These are phyloP conservation scores for Habropoda laboriosa DNA, from an alignment of 1,140 invertebrate species.

Conservation along the genomic window DNA sequence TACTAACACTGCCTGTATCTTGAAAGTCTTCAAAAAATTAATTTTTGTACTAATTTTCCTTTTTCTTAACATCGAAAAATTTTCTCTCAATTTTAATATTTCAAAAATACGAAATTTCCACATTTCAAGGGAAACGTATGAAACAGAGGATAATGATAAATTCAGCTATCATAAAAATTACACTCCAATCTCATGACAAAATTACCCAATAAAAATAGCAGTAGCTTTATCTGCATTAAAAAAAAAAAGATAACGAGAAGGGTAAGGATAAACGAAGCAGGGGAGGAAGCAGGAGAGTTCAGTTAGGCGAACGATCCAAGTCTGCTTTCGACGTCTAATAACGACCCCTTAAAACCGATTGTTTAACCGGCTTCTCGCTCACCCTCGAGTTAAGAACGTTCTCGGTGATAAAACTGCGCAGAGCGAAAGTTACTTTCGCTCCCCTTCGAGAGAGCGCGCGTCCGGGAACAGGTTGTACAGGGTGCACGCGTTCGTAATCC, in stretches of 20 bases:
- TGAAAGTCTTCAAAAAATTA: too few relatives aligned
- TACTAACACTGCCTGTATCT: too few relatives aligned
- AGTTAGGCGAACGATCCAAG: not conserved
- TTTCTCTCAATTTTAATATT: too few relatives aligned
- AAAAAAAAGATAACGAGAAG: not conserved
- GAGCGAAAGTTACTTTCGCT: not conserved
- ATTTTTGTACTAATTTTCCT: too few relatives aligned
- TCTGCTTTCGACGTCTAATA: conserved; percentile 11
- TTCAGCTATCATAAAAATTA: not conserved
- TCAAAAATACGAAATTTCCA: too few relatives aligned
- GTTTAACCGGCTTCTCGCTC: conserved; percentile 16
- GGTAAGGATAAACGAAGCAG: not conserved
- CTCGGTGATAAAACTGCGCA: not conserved
- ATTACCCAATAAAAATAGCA: not conserved
- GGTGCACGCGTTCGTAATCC: not conserved
- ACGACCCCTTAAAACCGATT: conserved; percentile 18
- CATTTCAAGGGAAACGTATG: too few relatives aligned
- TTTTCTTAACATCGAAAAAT: too few relatives aligned
- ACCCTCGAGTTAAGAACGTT: conserved; percentile 7
- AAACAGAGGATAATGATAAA: not conserved
- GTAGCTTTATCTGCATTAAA: not conserved
- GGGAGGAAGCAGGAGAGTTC: not conserved
- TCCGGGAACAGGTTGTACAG: not conserved
- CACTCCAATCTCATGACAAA: not conserved
- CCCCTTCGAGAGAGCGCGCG: too few relatives aligned